Base-by-base conservation (phyloP, 2,888 invertebrate species). In the Dorcus parallelipipedus region DNA sequence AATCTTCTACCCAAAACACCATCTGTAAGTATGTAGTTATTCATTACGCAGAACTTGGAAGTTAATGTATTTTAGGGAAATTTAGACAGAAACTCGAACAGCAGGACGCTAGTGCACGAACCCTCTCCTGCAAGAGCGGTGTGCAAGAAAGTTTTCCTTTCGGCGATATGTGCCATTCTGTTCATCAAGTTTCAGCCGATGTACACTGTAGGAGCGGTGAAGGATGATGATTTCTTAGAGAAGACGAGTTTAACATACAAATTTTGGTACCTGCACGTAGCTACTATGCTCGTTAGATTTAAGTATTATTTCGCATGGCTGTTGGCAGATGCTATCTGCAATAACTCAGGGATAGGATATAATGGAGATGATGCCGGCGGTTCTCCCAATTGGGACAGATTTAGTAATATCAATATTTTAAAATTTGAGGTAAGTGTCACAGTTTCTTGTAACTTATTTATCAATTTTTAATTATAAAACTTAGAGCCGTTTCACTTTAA, bases 271-370 rank as follows among this genome's bases (percentile, higher is more conserved):
- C 80, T 94, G 64, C 79, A 86, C 70, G 78, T 87, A 64, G 85
- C 90, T 48, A 93, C 94, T 52, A 84, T 91, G 65, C 82, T 91
- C 61, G 88, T 89, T 60, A 86, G 96, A 65, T 90, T 91, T 79
- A 96, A 95, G 81, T 97, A 97, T 82, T 97, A 97, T 80, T 93
- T 95, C 76, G 97, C 95, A n/a, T 97, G 97, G 97, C 82, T 93
- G 58, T 82, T 97, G 70, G 94, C 95, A 5, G 98, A 98, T 78
- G 93, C 95, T 1, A 90, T 97, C 66, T 96, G 95, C 78, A 97
- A 97, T 78, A 92, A 94, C 75, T 91, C 93, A 17, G 98, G 98
- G 1, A 84, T 98, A 73, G 94, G 93, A 10, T 93, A 90, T 73
- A 85, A 84, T 70, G 97, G 97, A 0, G 93, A 88, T 74, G 86